A percentile compares a stretch with the other conserved stretches of the same genome.
phyloP scores from a whole-genome alignment of 2,113 vertebrate genomes.

The Muscicapa adusta region DNA sequence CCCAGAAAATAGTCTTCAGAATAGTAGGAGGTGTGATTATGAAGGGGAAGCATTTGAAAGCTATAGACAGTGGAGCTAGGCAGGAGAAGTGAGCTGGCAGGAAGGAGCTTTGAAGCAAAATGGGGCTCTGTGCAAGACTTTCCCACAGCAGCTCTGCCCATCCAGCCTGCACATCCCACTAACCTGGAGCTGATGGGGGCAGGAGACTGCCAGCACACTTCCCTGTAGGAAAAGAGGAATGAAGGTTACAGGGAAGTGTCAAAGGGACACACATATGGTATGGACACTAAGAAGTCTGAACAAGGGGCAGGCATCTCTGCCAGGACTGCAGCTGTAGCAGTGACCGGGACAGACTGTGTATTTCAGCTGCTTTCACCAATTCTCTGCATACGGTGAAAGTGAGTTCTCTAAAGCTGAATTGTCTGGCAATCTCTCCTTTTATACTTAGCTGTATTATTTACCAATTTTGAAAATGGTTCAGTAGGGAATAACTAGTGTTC shows the following conservation, averaged over 20 bases:
- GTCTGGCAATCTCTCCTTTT: background rate
- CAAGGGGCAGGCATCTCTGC: background rate
- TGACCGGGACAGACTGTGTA: background rate
- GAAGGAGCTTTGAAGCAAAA: background rate
- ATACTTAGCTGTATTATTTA: constrained; percentile 2
- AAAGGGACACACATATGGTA: background rate
- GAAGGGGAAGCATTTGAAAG: constrained; percentile 27
- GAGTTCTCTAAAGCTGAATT: background rate
- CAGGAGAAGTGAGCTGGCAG: constrained; percentile 20
- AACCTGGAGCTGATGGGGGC: fast-evolving
- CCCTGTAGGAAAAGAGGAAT: background rate
- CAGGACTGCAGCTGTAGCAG: background rate
- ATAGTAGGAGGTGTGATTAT: constrained; percentile 50
- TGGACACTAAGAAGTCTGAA: background rate
- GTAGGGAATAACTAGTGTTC: background rate
- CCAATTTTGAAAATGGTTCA: constrained; percentile 11
- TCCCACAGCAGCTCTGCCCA: background rate
- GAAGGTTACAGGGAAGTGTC: background rate
- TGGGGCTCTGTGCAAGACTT: background rate
- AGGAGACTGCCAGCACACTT: background rate
- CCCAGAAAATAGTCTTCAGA: constrained; percentile 45
- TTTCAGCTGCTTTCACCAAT: background rate
- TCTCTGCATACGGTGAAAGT: fast-evolving
- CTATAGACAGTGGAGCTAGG: constrained; percentile 16
- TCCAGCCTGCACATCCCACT: fast-evolving